These are phyloP conservation scores for Xestia sexstrigata DNA, from an alignment of 2,888 invertebrate genomes.

Conservation along the genomic window DNA sequence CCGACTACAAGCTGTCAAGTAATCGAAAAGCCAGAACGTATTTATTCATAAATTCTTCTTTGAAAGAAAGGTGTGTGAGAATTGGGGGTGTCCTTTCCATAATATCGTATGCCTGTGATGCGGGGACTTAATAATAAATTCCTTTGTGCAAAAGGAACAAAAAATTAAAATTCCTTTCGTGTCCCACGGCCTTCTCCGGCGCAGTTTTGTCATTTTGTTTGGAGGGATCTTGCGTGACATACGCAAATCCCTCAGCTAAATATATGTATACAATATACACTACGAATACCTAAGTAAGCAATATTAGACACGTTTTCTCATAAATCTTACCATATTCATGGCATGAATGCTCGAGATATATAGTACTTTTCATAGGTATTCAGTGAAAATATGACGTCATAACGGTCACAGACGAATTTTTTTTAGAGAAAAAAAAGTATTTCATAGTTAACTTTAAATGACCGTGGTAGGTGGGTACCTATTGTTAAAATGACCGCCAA, in stretches of 20 bases:
- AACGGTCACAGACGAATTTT: neutral
- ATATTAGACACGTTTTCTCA: slow-evolving; percentile 68
- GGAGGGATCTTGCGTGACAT: slow-evolving; percentile 81
- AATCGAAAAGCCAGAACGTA: slow-evolving; percentile 77
- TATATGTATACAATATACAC: slow-evolving; percentile 66
- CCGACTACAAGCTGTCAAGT: slow-evolving; percentile 70
- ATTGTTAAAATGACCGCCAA: neutral
- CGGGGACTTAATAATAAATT: slow-evolving; percentile 86
- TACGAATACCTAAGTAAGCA: slow-evolving; percentile 64
- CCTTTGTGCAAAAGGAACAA: slow-evolving; percentile 85
- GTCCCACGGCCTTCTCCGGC: slow-evolving; percentile 78
- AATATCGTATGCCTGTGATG: slow-evolving; percentile 84
- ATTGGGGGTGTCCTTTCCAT: slow-evolving; percentile 78
- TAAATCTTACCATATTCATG: slow-evolving; percentile 64
- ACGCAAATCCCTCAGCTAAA: slow-evolving; percentile 78
- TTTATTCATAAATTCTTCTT: slow-evolving; percentile 80
- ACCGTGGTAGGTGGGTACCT: neutral
- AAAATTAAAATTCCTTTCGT: slow-evolving; percentile 87
- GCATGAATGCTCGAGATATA: slow-evolving; percentile 55
- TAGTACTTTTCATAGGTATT: slow-evolving; percentile 51
- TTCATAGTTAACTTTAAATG: neutral
- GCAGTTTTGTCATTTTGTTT: slow-evolving; percentile 86
- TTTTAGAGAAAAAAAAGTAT: neutral
- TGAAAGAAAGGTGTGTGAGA: slow-evolving; percentile 77
- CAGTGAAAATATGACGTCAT: slow-evolving; percentile 15